Evolutionary conservation across 1,140 invertebrate genomes (phyloP), one percentile per base, ranked within the genome.

Genomic region (Drosophila chauvacae): DNA sequence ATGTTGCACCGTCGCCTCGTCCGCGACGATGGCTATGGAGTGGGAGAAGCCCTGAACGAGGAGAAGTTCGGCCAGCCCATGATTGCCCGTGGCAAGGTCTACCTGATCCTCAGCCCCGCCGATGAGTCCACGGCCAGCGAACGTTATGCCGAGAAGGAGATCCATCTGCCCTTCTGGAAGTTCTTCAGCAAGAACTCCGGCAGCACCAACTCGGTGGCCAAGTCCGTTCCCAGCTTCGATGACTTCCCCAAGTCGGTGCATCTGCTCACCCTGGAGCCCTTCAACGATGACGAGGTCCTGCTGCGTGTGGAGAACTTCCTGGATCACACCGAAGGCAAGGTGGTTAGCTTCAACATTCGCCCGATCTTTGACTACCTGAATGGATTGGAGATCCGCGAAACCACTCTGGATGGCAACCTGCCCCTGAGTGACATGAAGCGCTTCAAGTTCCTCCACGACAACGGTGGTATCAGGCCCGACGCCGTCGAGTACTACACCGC

Each of bases 41-140:
- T 99, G 0, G 96, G 94, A 0, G 98, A 99, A 94, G 95, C 98
- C 1, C 92, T 99, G 1, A 97, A 99, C 91, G 98, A 99, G 93
- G 94, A 94, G 7, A 97, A 95, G 0, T 95, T 93, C 77, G 95
- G 95, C 3, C 88, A 94, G 78, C 97, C 98, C 1, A 93, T 99
- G 9, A 95, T 99, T 9, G 96, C 95, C 1, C 94, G 96, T 79
- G 98, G 98, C 35, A 95, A 94, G 28, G 96, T 97, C 93, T 95
- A 95, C 71, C 64, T 92, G 5, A 77, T 97, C 3, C 76, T 95
- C n/a, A 93, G 94, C 47, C 94, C 94, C 4, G 59, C 48, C 2
- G 64, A 79, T 16, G 60, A 71, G 16, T 69, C 73, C 14, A 56
- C 81, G 28, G 45, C 75, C 73, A 57, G 47, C 20, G 72, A 80